Percentiles rank a stretch among this genome's conserved stretches.
These are phyloP conservation scores for Choristoneura rosaceana DNA, from an alignment of 2,888 invertebrate genomes.

Conservation along the genomic window DNA sequence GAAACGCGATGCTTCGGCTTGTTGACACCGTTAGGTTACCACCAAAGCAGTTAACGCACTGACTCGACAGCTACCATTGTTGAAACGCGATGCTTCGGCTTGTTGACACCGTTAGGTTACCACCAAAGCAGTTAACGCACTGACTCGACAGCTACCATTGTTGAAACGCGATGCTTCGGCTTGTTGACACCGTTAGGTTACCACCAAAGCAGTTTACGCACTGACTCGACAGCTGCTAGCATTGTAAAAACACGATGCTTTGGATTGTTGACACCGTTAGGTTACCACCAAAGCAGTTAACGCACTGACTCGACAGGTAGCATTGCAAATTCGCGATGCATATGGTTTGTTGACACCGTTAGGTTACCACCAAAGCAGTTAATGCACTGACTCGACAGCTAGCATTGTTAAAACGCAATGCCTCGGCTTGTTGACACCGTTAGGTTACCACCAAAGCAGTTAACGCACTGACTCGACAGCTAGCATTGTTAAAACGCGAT, in stretches of 20 bases:
- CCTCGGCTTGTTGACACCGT: neutral
- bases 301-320: constrained; percentile 1
- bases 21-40: neutral
- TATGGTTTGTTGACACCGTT: neutral
- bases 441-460: constrained; percentile 1
- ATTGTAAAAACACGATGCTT: too few relatives aligned
- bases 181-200: constrained; percentile 22
- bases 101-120: constrained; percentile 30
- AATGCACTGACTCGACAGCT: constrained; percentile 5
- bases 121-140: constrained; percentile 1
- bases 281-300: neutral
- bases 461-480: neutral
- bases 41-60: neutral
- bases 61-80: neutral
- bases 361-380: neutral
- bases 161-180: neutral
- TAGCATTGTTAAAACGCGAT: neutral
- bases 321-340: neutral
- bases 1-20: neutral
- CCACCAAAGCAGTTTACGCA: constrained; percentile 18
- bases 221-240: neutral
- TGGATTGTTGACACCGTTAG: neutral
- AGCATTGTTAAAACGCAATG: neutral
- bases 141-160: neutral
- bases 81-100: neutral